Percentiles rank a stretch among this genome's conserved stretches.
phyloP scores from a whole-genome alignment of 1,140 invertebrate genomes.

The Nephotettix cincticeps region DNA sequence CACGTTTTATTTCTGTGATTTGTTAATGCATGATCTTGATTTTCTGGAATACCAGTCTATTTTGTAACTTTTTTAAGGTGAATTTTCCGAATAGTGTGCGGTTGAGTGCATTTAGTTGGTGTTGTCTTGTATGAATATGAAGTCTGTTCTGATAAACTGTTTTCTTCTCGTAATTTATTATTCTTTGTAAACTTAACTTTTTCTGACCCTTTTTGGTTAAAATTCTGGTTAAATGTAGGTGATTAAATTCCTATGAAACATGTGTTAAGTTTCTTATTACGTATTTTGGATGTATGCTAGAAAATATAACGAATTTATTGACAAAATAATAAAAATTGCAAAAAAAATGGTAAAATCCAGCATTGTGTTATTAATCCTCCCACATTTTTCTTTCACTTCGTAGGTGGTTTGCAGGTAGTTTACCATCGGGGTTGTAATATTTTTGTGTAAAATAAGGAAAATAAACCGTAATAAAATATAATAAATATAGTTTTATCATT shows the following conservation, averaged over 20 bases:
- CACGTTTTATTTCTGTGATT: conserved; percentile 11
- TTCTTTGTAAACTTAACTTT: conserved; percentile 14
- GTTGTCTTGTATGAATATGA: conserved; percentile 19
- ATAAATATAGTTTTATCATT: no score
- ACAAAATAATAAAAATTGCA: conserved; percentile 19
- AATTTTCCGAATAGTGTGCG: background rate
- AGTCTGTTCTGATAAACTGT: background rate
- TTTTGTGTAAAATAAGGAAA: no score
- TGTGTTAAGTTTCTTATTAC: conserved; percentile 18
- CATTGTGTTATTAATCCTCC: background rate
- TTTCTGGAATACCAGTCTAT: background rate
- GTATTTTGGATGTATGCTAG: conserved; percentile 24
- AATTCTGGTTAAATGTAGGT: background rate
- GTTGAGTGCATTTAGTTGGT: conserved; percentile 23
- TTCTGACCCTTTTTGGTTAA: background rate
- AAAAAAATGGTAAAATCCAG: conserved; percentile 23
- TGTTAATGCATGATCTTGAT: background rate
- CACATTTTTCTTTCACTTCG: no score
- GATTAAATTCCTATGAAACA: background rate
- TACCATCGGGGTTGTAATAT: no score
- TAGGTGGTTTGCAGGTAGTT: no score
- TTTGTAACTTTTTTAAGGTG: conserved; percentile 27
- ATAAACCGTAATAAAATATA: no score
- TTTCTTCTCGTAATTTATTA: conserved; percentile 12
- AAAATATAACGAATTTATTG: conserved; percentile 25